These are phyloP conservation scores for Oostethus manadensis DNA, from an alignment of 2,113 vertebrate species.

Conservation along the genomic window DNA sequence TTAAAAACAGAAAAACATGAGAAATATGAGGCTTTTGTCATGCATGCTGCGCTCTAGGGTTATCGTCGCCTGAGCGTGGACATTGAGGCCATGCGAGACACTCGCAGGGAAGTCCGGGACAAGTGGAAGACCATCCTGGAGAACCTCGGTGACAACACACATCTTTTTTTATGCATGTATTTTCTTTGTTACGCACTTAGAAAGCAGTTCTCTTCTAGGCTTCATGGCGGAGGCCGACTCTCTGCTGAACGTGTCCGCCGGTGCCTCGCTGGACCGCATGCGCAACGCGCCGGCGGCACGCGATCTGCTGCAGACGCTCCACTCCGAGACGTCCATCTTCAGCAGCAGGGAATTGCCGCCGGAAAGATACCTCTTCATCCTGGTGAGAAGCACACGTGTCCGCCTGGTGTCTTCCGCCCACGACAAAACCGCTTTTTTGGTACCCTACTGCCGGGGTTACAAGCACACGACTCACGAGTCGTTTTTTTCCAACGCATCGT, in stretches of 20 bases:
- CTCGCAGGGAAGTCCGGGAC: constrained; percentile 74
- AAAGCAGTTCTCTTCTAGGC: constrained; percentile 46
- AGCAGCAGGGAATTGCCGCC: constrained; percentile 64
- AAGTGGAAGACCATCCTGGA: constrained; percentile 78
- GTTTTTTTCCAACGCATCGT: too few relatives aligned
- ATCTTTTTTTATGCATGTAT: background rate
- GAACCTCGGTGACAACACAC: constrained; percentile 66
- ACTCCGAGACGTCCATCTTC: constrained; percentile 74
- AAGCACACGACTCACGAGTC: too few relatives aligned
- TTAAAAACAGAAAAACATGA: background rate
- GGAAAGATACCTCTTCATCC: constrained; percentile 80
- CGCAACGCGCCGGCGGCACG: constrained; percentile 68
- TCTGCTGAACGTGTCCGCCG: constrained; percentile 70
- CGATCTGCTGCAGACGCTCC: constrained; percentile 62
- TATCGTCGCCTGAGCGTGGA: constrained; percentile 79
- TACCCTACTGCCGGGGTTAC: background rate
- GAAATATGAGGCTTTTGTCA: background rate
- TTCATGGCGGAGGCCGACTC: constrained; percentile 78
- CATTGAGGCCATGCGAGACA: constrained; percentile 77
- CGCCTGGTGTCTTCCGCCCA: background rate
- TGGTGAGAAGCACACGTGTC: constrained; percentile 59
- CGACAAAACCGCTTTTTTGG: background rate
- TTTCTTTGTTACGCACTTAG: background rate
- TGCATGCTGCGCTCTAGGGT: constrained; percentile 52
- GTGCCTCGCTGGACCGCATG: constrained; percentile 71